phyloP scores from a whole-genome alignment of 2,888 invertebrate genomes.

The Fragum whitleyi region DNA sequence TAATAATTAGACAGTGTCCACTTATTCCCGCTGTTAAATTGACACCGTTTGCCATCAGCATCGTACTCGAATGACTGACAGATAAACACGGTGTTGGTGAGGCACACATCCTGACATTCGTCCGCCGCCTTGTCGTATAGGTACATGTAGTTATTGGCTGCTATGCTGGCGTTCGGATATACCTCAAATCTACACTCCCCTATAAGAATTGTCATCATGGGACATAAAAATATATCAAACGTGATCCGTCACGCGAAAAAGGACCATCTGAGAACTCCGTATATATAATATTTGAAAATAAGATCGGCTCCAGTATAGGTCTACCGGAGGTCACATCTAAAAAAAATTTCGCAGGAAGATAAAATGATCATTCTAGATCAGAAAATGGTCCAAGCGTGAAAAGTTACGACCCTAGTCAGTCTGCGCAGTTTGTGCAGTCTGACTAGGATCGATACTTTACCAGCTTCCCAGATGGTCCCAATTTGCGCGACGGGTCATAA shows the following conservation, averaged over 20 bases:
- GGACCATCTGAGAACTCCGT: neutral
- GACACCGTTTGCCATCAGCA: slow-evolving; percentile 41
- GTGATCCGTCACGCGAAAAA: no score
- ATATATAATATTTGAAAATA: neutral
- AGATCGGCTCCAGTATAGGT: neutral
- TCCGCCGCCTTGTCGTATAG: slow-evolving; percentile 42
- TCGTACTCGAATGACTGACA: slow-evolving; percentile 61
- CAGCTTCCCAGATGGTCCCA: no score
- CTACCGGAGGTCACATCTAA: no score
- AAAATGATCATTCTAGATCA: no score
- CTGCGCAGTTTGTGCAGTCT: no score
- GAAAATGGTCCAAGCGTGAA: no score
- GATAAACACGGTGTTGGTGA: slow-evolving; percentile 12
- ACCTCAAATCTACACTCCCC: slow-evolving; percentile 47
- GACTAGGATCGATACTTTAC: no score
- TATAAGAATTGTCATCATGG: neutral
- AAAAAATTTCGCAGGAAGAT: no score
- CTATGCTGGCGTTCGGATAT: slow-evolving; percentile 39
- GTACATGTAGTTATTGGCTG: slow-evolving; percentile 57
- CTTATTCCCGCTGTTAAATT: slow-evolving; percentile 58
- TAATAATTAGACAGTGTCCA: slow-evolving; percentile 49
- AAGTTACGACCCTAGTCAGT: no score
- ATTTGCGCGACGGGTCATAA: no score
- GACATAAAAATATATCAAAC: no score
- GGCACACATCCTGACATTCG: slow-evolving; percentile 47